Base-by-base conservation (phyloP, 2,797 vertebrate genomes). In the Lagodon rhomboides region DNA sequence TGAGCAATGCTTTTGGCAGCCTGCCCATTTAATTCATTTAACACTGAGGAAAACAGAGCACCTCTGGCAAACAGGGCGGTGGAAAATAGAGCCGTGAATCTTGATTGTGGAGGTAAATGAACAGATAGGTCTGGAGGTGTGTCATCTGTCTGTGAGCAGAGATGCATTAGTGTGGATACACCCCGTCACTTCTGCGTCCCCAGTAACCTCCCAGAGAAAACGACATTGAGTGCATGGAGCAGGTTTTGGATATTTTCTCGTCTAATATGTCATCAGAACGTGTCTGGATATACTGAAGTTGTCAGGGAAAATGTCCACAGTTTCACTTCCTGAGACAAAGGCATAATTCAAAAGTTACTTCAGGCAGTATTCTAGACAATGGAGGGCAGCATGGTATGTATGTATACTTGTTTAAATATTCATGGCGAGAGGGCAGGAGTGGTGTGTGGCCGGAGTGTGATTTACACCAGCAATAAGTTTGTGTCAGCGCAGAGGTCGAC, bases 11-110 rank as follows among this genome's bases (percentile, higher is more conserved):
- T 68, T 75, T 82, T 93, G 94, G 92, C 92, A 68, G 70, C 44
- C 9, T 0, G 90, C 94, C 94, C 90, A 79, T 95, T 95, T 93
- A 95, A 95, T 94, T 94, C 87, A 93, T 94, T 95, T 94, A 94
- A 92, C 90, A 73, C 85, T 53, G 88, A 91, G 73, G 78, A 81
- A 91, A 94, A 91, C 86, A 38, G 89, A 91, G 86, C 85, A 91
- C 88, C 92, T 85, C 87, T 86, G 85, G 93, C 89, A 88, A 89
- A 82, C 83, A 65, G 90, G 84, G 71, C 80, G 58, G 77, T 20
- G 73, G 85, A 76, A 89, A 91, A 93, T 91, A 89, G 89, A 91
- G 87, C 85, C 10, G 91, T 94, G 93, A 93, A 92, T 94, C 94
- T 93, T 93, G 87, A 93, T 93, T 87, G 85, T 81, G 88, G 86